phyloP scores from a whole-genome alignment of 2,888 invertebrate genomes.

The Branchipolynoe longqiensis region DNA sequence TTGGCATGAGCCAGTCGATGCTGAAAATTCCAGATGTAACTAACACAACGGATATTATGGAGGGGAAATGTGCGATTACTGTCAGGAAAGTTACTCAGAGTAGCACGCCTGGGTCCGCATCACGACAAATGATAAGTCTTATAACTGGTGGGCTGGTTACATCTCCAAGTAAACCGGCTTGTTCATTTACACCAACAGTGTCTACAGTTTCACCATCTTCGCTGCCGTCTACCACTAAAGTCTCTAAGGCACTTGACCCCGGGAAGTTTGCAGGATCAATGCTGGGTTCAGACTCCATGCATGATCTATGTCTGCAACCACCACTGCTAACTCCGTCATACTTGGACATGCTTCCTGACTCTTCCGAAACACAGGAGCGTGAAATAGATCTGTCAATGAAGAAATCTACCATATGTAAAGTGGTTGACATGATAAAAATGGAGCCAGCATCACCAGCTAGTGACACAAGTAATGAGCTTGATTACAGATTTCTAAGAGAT shows the following conservation, averaged over 20 bases:
- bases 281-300: constrained; percentile 3
- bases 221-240: too few species aligned
- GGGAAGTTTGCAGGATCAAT: neutral
- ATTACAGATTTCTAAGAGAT: neutral
- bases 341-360: constrained; percentile 26
- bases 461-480: constrained; percentile 4
- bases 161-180: constrained; percentile 1
- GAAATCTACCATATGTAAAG: neutral
- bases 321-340: constrained; percentile 37
- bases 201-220: neutral
- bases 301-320: constrained; percentile 25
- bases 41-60: constrained; percentile 20
- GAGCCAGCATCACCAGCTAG: constrained; percentile 7
- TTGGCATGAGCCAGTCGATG: neutral
- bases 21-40: constrained; percentile 31
- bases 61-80: constrained; percentile 39
- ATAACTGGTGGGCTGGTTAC: constrained; percentile 43
- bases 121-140: constrained; percentile 23
- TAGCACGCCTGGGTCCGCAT: neutral
- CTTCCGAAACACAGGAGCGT: constrained; percentile 17
- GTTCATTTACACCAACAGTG: neutral
- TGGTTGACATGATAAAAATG: neutral
- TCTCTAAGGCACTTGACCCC: neutral
- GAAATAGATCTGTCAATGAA: neutral
- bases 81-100: neutral